Base-by-base conservation (phyloP, 2,888 invertebrate genomes). In the Hydrotaea diabolus region DNA sequence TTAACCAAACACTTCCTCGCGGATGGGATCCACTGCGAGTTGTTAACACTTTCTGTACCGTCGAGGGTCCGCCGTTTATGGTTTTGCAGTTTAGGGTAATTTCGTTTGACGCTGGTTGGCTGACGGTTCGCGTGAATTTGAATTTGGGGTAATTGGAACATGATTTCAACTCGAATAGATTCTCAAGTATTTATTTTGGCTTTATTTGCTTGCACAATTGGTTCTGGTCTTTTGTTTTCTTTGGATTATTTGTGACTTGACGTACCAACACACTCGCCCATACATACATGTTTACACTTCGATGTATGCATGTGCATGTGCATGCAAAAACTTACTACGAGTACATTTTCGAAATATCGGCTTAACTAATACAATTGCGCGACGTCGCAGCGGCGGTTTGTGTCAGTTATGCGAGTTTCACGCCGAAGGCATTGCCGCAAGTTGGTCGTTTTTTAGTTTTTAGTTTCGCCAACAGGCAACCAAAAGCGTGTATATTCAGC, bases 401-500 rank as follows among this genome's bases (percentile, higher is more conserved):
- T 46, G 39, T 46, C 39, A 21, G 23, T 46, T 69, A n/a, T 2
- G 21, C 66, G 66, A 66, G 21, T 66, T 43, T 31, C 43, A 23
- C 9, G 17, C 64, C 21, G 21, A 21, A 21, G 55, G 19, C 55
- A 36, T 17, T 17, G 36, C 8, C 36, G 64, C 39, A 36, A 21
- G 0, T 59, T 26, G 26, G n/a, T n/a, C n/a, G n/a, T n/a, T n/a
- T n/a, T n/a, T n/a, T n/a, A n/a, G n/a, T n/a, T n/a, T n/a, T n/a
- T n/a, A n/a, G n/a, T n/a, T n/a, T n/a, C n/a, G n/a, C n/a, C n/a
- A n/a, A n/a, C n/a, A 46, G 0, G 19, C 39, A 21, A 21, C 21
- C 23, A 23, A 46, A 69, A 43, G 1, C 31, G 49, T 62, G 85
- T 85, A 79, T 77, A 82, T 82, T 69, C 85, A 59, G 82, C 77